Percentiles rank a stretch among this genome's conserved stretches.
phyloP scores from a whole-genome alignment of 2,888 invertebrate genomes.

The Hydroisotoma schaefferi region DNA sequence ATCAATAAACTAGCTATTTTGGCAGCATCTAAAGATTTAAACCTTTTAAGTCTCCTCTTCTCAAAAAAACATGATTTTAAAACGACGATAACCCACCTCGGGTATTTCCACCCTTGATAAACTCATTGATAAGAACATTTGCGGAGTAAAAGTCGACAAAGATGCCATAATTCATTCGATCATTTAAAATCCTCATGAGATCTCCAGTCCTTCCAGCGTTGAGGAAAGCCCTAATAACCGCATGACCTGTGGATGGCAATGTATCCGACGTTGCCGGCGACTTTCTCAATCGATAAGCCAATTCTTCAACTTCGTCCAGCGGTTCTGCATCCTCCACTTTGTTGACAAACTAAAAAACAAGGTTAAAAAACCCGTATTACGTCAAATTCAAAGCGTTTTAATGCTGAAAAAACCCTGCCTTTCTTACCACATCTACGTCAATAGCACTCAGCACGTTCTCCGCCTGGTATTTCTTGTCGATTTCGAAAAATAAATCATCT shows the following conservation, averaged over 20 bases:
- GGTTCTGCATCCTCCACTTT: slow-evolving; percentile 59
- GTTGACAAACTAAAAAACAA: slow-evolving; percentile 62
- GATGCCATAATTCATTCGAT: slow-evolving; percentile 81
- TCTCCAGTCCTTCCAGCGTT: slow-evolving; percentile 59
- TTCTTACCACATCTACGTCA: slow-evolving; percentile 69
- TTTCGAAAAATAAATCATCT: slow-evolving; percentile 65
- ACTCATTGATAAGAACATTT: slow-evolving; percentile 75
- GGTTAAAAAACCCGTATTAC: neutral
- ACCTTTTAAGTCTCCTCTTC: neutral
- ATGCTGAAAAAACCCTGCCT: neutral
- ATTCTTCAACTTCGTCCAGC: slow-evolving; percentile 68
- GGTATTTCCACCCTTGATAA: slow-evolving; percentile 66
- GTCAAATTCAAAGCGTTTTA: neutral
- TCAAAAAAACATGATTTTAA: slow-evolving; percentile 1
- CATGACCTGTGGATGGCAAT: slow-evolving; percentile 77
- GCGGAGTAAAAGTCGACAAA: slow-evolving; percentile 79
- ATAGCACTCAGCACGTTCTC: slow-evolving; percentile 67
- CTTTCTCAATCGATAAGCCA: slow-evolving; percentile 67
- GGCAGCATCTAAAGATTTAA: slow-evolving; percentile 61
- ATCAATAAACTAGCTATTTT: slow-evolving; percentile 73
- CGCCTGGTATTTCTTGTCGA: slow-evolving; percentile 65
- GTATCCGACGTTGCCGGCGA: slow-evolving; percentile 68
- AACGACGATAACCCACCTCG: slow-evolving; percentile 50
- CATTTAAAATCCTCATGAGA: slow-evolving; percentile 68
- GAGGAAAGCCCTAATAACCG: slow-evolving; percentile 61